These are phyloP conservation scores for Epinephelus lanceolatus DNA, from an alignment of 2,113 vertebrate species.

Conservation along the genomic window DNA sequence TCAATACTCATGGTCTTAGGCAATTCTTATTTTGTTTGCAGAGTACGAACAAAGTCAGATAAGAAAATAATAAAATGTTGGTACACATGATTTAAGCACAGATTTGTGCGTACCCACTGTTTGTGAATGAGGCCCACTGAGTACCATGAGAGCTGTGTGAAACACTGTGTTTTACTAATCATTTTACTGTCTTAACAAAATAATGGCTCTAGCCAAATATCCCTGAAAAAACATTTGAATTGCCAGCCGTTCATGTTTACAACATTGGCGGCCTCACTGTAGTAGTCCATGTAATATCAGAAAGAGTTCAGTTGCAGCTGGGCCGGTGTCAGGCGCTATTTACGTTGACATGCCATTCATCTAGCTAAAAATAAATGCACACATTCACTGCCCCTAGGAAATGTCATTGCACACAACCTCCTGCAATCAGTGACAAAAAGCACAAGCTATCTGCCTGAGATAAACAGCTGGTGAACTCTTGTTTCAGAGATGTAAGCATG, in stretches of 20 bases:
- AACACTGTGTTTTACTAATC: not conserved
- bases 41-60: no score
- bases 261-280: slow-evolving; percentile 5
- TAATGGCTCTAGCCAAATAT: not conserved
- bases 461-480: not conserved
- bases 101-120: no score
- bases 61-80: no score
- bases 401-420: slow-evolving; percentile 59
- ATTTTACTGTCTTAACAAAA: not conserved
- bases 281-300: slow-evolving; percentile 20
- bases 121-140: not conserved
- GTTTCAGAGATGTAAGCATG: not conserved
- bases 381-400: slow-evolving; percentile 55
- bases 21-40: no score
- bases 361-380: slow-evolving; percentile 77
- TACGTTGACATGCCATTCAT: slow-evolving; percentile 77
- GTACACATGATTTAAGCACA: no score
- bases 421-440: slow-evolving; percentile 5
- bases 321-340: slow-evolving; percentile 73
- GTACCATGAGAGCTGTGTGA: not conserved
- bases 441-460: slow-evolving; percentile 7
- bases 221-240: not conserved
- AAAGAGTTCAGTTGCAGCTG: slow-evolving; percentile 62
- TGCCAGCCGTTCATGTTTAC: slow-evolving; percentile 40
- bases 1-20: no score